Conservation (phyloP, 2,797 vertebrate species). For the Calcarius lapponicus region DNA sequence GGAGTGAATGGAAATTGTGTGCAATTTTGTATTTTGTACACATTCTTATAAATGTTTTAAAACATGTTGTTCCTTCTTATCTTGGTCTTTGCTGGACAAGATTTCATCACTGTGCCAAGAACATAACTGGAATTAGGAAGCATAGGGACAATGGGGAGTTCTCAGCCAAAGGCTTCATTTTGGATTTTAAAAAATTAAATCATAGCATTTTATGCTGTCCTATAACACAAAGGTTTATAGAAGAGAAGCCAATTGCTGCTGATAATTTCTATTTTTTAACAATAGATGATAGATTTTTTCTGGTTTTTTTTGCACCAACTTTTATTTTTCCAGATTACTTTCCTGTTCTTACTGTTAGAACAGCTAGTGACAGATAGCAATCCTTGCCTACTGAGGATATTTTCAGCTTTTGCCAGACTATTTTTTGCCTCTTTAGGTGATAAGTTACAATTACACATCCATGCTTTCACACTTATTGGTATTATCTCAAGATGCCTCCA, state of each 20-base stretch:
- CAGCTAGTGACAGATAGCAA: not conserved
- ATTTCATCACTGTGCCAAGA: not conserved
- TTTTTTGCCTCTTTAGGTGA: not conserved
- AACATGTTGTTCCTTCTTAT: not conserved
- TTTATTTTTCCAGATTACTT: not conserved
- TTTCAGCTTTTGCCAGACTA: not conserved
- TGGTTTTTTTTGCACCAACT: not conserved
- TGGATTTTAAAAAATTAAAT: not conserved
- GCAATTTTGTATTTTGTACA: not conserved
- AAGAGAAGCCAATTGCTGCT: not conserved
- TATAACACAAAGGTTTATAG: not conserved
- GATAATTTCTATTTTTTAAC: not conserved
- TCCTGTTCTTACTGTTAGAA: not conserved
- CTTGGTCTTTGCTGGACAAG: not conserved
- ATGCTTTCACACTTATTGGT: not conserved
- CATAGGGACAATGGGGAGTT: not conserved
- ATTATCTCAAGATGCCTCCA: not conserved
- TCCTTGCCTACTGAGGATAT: not conserved
- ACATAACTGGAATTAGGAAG: not conserved
- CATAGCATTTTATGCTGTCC: too few species aligned
- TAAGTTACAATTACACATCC: not conserved
- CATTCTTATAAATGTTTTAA: not conserved
- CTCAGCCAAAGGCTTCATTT: not conserved
- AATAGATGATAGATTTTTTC: rapidly evolving
- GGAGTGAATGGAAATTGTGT: not conserved